These are phyloP conservation scores for Melanerpes formicivorus DNA, from an alignment of 2,113 vertebrate species.

Conservation along the genomic window DNA sequence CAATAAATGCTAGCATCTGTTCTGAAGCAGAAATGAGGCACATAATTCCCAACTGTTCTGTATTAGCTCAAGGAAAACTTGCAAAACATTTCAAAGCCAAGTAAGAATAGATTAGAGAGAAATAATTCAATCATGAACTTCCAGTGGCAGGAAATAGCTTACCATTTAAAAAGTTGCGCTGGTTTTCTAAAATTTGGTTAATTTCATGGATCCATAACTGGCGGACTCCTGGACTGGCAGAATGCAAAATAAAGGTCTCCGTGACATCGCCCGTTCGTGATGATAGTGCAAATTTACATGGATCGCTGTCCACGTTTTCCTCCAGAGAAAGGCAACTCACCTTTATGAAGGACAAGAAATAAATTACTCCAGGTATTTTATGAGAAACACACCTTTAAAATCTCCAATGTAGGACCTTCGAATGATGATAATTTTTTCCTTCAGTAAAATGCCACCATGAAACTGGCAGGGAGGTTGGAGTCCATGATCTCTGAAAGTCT, in stretches of 20 bases:
- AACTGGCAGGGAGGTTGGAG: background rate
- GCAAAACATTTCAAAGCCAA: conserved; percentile 23
- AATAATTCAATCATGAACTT: background rate
- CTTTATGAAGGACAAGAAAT: conserved; percentile 61
- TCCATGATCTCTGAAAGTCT: too few relatives aligned
- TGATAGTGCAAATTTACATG: conserved; percentile 94
- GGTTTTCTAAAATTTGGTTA: conserved; percentile 98
- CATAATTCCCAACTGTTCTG: conserved; percentile 14
- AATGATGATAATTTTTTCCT: background rate
- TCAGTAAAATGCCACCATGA: background rate
- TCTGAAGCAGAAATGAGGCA: background rate
- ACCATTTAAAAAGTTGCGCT: conserved; percentile 99
- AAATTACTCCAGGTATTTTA: background rate
- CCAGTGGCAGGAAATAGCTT: conserved; percentile 39
- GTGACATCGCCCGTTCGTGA: conserved; percentile 88
- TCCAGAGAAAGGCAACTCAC: conserved; percentile 97
- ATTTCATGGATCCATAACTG: conserved; percentile 95
- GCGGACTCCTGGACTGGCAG: conserved; percentile 86
- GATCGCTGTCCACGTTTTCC: conserved; percentile 92
- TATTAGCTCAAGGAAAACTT: conserved; percentile 2
- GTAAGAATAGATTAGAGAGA: conserved; percentile 7
- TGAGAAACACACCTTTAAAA: background rate
- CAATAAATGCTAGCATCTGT: conserved; percentile 54
- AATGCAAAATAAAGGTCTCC: conserved; percentile 90
- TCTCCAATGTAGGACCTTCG: background rate